These are phyloP conservation scores for Furcula furcula DNA, from an alignment of 2,888 invertebrate genomes.

Conservation along the genomic window DNA sequence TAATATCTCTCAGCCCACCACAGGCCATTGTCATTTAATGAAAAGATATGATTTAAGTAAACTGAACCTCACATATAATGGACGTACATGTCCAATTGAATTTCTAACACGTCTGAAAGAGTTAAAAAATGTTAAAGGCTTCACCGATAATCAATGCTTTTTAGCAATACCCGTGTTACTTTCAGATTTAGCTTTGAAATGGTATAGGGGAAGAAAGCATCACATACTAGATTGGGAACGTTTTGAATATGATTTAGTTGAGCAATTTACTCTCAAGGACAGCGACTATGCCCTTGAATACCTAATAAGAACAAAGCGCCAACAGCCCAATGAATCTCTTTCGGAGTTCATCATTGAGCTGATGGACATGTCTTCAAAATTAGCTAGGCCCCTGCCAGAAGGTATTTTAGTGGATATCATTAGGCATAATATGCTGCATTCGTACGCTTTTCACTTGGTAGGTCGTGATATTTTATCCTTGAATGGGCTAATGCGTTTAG, in stretches of 20 bases:
- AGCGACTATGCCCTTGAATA: neutral
- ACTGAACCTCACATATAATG: neutral
- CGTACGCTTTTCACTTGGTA: neutral
- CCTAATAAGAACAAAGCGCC: neutral
- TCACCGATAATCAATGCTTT: neutral
- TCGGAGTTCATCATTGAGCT: neutral
- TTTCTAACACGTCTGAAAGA: neutral
- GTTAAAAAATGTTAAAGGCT: neutral
- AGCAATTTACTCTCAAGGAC: neutral
- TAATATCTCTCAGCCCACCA: too few species aligned
- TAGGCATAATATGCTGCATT: neutral
- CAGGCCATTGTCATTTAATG: too few species aligned
- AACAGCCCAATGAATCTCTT: neutral
- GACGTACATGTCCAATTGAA: neutral
- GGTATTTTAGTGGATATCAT: neutral
- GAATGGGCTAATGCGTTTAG: neutral
- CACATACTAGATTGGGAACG: neutral
- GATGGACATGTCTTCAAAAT: neutral
- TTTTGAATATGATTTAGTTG: neutral
- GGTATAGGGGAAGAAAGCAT: neutral
- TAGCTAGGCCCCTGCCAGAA: neutral
- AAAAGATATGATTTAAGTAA: neutral
- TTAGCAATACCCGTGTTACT: neutral
- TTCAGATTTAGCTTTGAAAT: neutral
- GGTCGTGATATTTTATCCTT: neutral